phyloP scores from a whole-genome alignment of 2,888 invertebrate species.

The Netelia melanura region DNA sequence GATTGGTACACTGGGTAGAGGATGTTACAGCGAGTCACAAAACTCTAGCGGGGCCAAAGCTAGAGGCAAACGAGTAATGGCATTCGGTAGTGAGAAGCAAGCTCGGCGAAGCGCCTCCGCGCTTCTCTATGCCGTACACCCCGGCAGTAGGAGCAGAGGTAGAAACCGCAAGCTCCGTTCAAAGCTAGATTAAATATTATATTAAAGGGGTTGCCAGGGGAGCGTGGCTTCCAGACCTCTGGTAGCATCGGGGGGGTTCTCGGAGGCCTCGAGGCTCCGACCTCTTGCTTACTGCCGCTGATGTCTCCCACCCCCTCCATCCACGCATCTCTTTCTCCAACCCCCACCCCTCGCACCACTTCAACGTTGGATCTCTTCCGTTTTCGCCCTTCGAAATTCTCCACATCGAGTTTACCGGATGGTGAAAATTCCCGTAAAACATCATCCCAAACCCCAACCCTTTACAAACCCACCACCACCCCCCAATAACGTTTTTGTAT shows the following conservation, averaged over 20 bases:
- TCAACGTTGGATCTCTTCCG: conserved; percentile 65
- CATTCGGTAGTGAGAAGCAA: conserved; percentile 58
- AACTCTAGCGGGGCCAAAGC: conserved; percentile 39
- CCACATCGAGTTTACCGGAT: conserved; percentile 27
- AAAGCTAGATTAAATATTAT: conserved; percentile 85
- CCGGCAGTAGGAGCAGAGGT: conserved; percentile 78
- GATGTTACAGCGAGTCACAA: conserved; percentile 32
- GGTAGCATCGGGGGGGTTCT: conserved; percentile 66
- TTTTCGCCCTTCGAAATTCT: conserved; percentile 53
- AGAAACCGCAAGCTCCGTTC: conserved; percentile 84
- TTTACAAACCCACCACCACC: not conserved
- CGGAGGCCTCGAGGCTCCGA: conserved; percentile 60
- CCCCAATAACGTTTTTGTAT: conserved; percentile 20
- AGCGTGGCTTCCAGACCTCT: conserved; percentile 75
- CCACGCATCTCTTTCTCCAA: conserved; percentile 56
- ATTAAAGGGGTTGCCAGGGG: conserved; percentile 84
- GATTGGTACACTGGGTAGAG: conserved; percentile 44
- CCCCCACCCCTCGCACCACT: conserved; percentile 54
- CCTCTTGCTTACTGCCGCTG: conserved; percentile 53
- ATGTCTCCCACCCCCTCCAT: conserved; percentile 43
- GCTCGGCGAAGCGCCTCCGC: conserved; percentile 48
- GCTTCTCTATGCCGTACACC: conserved; percentile 42
- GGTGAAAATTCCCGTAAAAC: conserved; percentile 56
- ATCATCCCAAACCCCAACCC: not conserved
- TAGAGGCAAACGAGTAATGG: conserved; percentile 46